phyloP scores from a whole-genome alignment of 2,888 invertebrate species.

The Drosophila bunnanda region DNA sequence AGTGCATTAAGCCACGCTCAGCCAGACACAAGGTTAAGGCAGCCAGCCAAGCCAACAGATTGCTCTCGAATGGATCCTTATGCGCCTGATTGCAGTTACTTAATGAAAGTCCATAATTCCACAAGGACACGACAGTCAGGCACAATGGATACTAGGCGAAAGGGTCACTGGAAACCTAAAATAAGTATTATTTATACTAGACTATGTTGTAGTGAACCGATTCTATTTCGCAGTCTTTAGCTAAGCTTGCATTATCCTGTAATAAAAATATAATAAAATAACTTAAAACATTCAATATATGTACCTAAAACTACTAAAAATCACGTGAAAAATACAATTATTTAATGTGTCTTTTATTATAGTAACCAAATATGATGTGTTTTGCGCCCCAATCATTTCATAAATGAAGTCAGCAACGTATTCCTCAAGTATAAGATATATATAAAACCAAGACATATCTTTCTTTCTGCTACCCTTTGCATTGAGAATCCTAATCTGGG shows the following conservation, averaged over 20 bases:
- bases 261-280: background rate
- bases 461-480: background rate
- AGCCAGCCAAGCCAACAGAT: conserved; percentile 47
- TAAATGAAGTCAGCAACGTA: background rate
- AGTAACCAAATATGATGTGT: background rate
- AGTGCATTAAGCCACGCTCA: conserved; percentile 70
- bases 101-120: conserved; percentile 74
- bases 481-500: background rate
- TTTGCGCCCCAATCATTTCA: background rate
- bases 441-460: background rate
- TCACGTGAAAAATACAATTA: too few species aligned
- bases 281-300: too few species aligned
- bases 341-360: background rate
- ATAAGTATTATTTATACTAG: too few species aligned
- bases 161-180: background rate
- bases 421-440: background rate
- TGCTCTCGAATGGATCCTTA: conserved; percentile 63
- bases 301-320: too few species aligned
- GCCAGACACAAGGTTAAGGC: conserved; percentile 63
- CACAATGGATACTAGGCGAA: background rate
- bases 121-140: conserved; percentile 28
- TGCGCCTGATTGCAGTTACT: conserved; percentile 71
- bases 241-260: too few species aligned
- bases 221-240: too few species aligned
- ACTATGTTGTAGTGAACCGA: too few species aligned